phyloP scores from a whole-genome alignment of 2,888 invertebrate genomes.

The Perithous albicinctus region DNA sequence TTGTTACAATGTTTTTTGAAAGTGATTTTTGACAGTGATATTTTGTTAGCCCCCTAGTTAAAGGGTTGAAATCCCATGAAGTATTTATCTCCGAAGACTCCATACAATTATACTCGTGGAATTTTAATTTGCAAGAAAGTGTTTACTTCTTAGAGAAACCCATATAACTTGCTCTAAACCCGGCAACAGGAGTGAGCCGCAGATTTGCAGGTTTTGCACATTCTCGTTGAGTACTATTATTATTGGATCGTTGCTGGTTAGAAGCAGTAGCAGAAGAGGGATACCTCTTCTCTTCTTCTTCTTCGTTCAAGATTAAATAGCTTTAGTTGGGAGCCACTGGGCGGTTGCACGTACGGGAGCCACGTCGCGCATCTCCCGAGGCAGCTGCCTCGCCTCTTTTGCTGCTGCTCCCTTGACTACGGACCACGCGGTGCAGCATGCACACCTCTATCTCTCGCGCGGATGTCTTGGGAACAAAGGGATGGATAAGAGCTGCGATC shows the following conservation, averaged over 20 bases:
- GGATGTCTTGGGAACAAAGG: slow-evolving; percentile 72
- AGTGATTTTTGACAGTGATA: background rate
- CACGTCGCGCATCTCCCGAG: slow-evolving; percentile 76
- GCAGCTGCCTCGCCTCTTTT: slow-evolving; percentile 78
- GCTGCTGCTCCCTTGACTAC: slow-evolving; percentile 69
- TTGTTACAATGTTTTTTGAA: no score
- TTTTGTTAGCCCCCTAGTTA: background rate
- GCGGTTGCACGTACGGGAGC: slow-evolving; percentile 76
- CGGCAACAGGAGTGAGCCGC: slow-evolving; percentile 29
- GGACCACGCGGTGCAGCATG: slow-evolving; percentile 59
- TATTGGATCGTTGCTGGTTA: slow-evolving; percentile 57
- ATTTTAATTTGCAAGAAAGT: slow-evolving; percentile 56
- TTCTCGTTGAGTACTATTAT: slow-evolving; percentile 61
- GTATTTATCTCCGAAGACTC: background rate
- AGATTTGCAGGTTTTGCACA: slow-evolving; percentile 57
- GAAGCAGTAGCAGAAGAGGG: slow-evolving; percentile 16
- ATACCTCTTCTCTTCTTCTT: slow-evolving; percentile 4
- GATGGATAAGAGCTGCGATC: slow-evolving; percentile 72
- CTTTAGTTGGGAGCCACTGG: slow-evolving; percentile 79
- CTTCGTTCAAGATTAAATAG: slow-evolving; percentile 37
- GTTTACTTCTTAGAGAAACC: slow-evolving; percentile 30
- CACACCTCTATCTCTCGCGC: slow-evolving; percentile 55
- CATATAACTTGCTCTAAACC: slow-evolving; percentile 28
- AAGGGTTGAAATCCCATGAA: background rate
- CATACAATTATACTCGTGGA: slow-evolving; percentile 19